Base-by-base conservation (phyloP, 2,888 invertebrate species). In the Acanthococcus lagerstroemiae region DNA sequence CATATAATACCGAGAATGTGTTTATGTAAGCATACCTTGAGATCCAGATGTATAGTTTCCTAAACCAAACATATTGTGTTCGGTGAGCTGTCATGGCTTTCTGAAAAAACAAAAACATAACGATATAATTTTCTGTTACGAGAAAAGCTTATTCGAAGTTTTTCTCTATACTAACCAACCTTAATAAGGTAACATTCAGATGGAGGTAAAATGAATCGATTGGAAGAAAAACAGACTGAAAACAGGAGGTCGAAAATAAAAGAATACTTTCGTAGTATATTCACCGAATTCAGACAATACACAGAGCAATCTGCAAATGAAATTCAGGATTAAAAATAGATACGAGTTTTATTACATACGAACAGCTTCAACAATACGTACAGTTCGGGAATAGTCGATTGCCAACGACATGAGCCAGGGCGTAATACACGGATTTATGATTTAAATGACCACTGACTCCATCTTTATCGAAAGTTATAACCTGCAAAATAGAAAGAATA, bases 1-100 rank as follows among this genome's bases (percentile, higher is more conserved):
- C 63, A 50, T 54, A 44, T 9, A 66, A 22, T 27, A 56, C 44
- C 4, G 68, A 67, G 55, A 60, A 69, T 5, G 93, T 90, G 76
- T 96, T 96, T 69, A 96, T 86, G 70, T 90, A 80, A 79, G 92
- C 87, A 75, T 95, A 96, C 65, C 94, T 83, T 15, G 95, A 95
- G 77, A 93, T 89, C 48, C 83, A 74, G 72, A 96, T 84, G 74
- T 95, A 97, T 3, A 97, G 79, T 74, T 84, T 83, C 66, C 97
- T 83, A 77, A 91, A 97, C 97, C 97, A 99, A 45, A 91, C 84
- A 79, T 92, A 84, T 77, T 99, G 97, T n/a, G 93, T 91, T 71
- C 81, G 78, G 76, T 97, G 95, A 65, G 83, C 82, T 70, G 81
- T 80, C 94, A 96, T 95, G 3, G 95, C 94, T 70, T 80, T 78